Conservation (phyloP, 1,140 invertebrate species). For the Contarinia nasturtii region DNA sequence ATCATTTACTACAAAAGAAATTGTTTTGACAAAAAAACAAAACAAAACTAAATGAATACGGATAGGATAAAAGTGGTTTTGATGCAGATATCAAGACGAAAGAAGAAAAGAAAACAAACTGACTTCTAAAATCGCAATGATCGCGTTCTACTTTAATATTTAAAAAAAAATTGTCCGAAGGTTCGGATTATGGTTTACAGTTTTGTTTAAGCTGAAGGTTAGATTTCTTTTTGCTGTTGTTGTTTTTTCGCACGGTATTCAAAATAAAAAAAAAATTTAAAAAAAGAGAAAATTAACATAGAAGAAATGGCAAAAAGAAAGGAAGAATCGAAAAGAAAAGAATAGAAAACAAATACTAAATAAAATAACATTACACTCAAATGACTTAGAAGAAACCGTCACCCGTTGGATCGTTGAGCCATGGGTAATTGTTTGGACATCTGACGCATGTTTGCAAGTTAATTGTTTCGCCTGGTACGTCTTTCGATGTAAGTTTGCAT, state of each 20-base stretch:
- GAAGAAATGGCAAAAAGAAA: background rate
- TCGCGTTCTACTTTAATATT: too few relatives aligned
- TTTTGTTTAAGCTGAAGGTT: too few relatives aligned
- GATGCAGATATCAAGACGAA: too few relatives aligned
- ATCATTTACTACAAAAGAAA: too few relatives aligned
- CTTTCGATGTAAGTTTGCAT: constrained; percentile 79
- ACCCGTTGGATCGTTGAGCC: constrained; percentile 81
- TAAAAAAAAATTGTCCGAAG: too few relatives aligned
- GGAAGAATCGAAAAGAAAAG: background rate
- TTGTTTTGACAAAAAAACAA: background rate
- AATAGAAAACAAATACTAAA: background rate
- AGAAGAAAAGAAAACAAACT: too few relatives aligned
- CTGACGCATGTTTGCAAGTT: constrained; percentile 82
- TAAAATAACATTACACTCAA: constrained; percentile 2
- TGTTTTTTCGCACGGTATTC: background rate
- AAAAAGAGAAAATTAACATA: background rate
- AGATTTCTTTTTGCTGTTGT: too few relatives aligned
- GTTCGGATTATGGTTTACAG: too few relatives aligned
- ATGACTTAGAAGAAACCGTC: constrained; percentile 64
- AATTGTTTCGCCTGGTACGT: constrained; percentile 81
- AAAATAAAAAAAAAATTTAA: background rate
- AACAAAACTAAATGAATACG: too few relatives aligned
- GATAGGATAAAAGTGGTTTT: too few relatives aligned
- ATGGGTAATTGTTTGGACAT: constrained; percentile 87
- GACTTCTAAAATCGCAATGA: too few relatives aligned